Evolutionary conservation across 2,113 vertebrate species (phyloP).

Genomic region (Pseudonaja textilis): DNA sequence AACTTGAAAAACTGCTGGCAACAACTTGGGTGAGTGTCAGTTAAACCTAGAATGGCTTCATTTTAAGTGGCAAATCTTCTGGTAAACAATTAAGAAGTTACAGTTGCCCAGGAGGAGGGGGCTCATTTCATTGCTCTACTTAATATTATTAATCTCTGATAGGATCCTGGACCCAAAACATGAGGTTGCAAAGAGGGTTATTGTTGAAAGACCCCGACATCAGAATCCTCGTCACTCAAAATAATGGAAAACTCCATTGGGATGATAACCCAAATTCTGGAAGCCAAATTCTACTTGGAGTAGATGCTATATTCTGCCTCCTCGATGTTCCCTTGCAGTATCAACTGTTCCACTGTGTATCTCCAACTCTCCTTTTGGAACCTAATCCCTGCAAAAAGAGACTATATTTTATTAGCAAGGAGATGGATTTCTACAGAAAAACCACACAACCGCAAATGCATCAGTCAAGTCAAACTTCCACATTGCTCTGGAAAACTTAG

Average conservation of each 20-base stretch:
- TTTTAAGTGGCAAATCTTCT: neutral
- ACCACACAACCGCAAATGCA: neutral
- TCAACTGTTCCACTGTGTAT: constrained; percentile 3
- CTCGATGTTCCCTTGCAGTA: neutral
- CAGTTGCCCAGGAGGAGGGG: neutral
- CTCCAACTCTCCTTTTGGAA: constrained; percentile 17
- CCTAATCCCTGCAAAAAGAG: neutral
- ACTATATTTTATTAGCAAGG: neutral
- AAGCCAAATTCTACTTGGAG: neutral
- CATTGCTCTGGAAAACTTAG: neutral
- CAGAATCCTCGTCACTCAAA: neutral
- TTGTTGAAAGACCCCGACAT: neutral
- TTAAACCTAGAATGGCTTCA: neutral
- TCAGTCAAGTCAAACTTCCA: neutral
- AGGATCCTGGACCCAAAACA: neutral
- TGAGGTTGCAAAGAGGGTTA: neutral
- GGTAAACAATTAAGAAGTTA: constrained; percentile 17
- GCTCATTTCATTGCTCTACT: constrained; percentile 4
- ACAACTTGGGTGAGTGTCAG: neutral
- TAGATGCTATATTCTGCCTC: neutral
- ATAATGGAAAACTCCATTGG: constrained; percentile 11
- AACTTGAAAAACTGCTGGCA: constrained; percentile 21
- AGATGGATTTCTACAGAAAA: neutral
- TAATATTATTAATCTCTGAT: neutral
- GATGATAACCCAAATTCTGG: neutral